Conservation (phyloP, 2,113 vertebrate species). For the Pogona vitticeps region DNA sequence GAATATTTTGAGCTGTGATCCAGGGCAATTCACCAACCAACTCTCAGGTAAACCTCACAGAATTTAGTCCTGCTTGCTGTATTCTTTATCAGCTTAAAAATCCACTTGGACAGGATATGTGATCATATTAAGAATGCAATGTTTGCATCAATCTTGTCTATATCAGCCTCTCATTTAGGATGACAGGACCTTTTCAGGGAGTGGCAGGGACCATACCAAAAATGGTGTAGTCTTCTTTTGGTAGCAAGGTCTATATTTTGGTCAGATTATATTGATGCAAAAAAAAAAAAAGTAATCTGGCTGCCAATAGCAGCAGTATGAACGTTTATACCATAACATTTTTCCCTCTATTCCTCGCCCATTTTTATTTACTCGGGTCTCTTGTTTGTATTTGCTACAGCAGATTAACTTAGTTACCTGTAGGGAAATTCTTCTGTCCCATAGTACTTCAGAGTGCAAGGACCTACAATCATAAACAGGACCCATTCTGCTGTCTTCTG, state of each 20-base stretch:
- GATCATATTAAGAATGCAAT: not conserved
- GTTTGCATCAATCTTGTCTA: not conserved
- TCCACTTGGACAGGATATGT: not conserved
- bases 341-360: too few relatives aligned
- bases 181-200: not conserved
- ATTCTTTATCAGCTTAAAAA: too few relatives aligned
- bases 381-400: too few relatives aligned
- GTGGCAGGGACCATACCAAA: not conserved
- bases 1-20: not conserved
- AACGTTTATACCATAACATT: too few relatives aligned
- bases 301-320: not conserved
- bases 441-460: not conserved
- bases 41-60: not conserved
- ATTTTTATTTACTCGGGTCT: too few relatives aligned
- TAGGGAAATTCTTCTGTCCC: too few relatives aligned
- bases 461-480: not conserved
- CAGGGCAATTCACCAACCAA: not conserved
- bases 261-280: not conserved
- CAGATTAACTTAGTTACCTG: too few relatives aligned
- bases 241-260: not conserved
- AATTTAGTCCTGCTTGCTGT: not conserved
- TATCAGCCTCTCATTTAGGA: not conserved
- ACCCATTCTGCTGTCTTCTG: not conserved
- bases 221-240: not conserved
- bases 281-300: too few relatives aligned